phyloP scores from a whole-genome alignment of 2,888 invertebrate genomes.

The Parelbella ahira region DNA sequence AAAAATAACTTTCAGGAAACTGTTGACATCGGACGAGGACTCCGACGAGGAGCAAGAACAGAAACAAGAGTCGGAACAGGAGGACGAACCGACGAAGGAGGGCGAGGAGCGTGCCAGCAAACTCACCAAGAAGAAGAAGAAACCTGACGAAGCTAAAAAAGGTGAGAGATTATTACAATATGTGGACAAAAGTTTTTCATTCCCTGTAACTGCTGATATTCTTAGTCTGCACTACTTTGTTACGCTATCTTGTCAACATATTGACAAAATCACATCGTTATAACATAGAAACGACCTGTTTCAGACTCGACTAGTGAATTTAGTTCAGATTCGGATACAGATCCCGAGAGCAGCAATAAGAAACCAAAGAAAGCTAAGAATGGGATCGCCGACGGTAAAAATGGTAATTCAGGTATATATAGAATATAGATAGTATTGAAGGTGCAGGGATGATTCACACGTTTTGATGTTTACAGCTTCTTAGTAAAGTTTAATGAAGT shows the following conservation, averaged over 20 bases:
- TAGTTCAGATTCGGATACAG: constrained; percentile 88
- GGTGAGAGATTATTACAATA: too few relatives aligned
- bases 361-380: constrained; percentile 62
- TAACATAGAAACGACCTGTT: too few relatives aligned
- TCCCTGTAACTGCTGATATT: too few relatives aligned
- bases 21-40: constrained; percentile 93
- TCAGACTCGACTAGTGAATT: constrained; percentile 85
- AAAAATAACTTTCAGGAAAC: constrained; percentile 82
- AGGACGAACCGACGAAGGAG: constrained; percentile 86
- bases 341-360: constrained; percentile 73
- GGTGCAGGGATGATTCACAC: too few relatives aligned
- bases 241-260: too few relatives aligned
- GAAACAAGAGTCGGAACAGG: constrained; percentile 86
- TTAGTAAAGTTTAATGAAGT: too few relatives aligned
- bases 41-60: constrained; percentile 91
- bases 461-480: too few relatives aligned
- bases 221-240: too few relatives aligned
- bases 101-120: constrained; percentile 84
- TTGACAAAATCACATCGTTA: too few relatives aligned
- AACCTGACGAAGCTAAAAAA: constrained; percentile 79
- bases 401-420: constrained; percentile 29
- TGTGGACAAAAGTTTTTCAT: too few relatives aligned
- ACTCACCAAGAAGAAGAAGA: constrained; percentile 81
- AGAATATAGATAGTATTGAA: too few relatives aligned
- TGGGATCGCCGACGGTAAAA: constrained; percentile 38